Percentiles rank a stretch among this genome's conserved stretches.
Evolutionary conservation across 2,113 vertebrate genomes (phyloP).

Genomic region (Falcunculus frontatus): DNA sequence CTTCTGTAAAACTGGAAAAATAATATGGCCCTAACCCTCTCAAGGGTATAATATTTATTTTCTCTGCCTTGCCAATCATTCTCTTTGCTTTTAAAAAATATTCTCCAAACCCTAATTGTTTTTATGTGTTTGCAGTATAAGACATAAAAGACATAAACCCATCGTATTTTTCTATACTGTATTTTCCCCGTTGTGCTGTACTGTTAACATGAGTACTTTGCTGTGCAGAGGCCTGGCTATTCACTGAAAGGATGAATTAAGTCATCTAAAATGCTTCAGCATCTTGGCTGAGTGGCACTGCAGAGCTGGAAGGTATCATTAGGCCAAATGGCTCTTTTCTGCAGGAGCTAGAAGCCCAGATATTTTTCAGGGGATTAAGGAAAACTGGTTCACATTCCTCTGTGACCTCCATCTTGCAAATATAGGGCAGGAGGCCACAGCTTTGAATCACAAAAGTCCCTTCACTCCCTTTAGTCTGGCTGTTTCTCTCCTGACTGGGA

Average conservation of each 20-base stretch:
- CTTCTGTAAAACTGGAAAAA: neutral
- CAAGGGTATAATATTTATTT: slow-evolving; percentile 4
- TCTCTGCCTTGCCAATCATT: slow-evolving; percentile 28
- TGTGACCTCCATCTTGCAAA: neutral
- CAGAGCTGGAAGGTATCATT: neutral
- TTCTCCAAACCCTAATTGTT: slow-evolving; percentile 48
- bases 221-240: neutral
- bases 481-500: neutral
- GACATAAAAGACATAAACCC: slow-evolving; percentile 47
- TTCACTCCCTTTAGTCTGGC: neutral
- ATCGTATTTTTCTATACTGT: neutral
- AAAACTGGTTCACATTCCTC: fast-evolving
- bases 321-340: neutral
- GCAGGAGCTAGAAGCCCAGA: neutral
- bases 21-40: neutral
- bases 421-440: neutral
- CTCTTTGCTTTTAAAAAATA: slow-evolving; percentile 34
- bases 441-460: neutral
- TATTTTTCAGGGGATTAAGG: neutral
- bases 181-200: slow-evolving; percentile 44
- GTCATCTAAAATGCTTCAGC: neutral
- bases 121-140: slow-evolving; percentile 47
- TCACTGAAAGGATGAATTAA: slow-evolving; percentile 33
- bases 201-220: neutral
- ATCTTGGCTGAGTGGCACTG: neutral